Evolutionary conservation across 2,888 invertebrate genomes (phyloP), one percentile per base, ranked within the genome.

Genomic region (Clitarchus hookeri): DNA sequence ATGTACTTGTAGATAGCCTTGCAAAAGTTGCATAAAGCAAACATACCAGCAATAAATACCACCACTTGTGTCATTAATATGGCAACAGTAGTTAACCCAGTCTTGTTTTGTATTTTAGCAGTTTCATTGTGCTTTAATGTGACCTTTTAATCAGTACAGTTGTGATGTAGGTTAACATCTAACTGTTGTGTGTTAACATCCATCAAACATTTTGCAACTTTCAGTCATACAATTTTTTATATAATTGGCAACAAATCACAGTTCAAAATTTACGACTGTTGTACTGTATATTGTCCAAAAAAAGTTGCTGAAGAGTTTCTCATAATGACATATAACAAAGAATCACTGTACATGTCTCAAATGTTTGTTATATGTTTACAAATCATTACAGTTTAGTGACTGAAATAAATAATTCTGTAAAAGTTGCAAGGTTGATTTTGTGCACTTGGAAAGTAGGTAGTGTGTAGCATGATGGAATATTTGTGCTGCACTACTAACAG

Each of bases 81-180:
- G n/a, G 16, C 23, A 16, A 23, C 19, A 65, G 65, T 65, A n/a
- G n/a, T 65, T 65, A 65, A 65, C 65, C 16, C 23, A 65, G 65
- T 65, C 16, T 65, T 65, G 65, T 16, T 65, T 65, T 19, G 65
- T 23, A 65, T 8, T 8, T 11, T 65, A 65, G 65, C n/a, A 16
- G 16, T 65, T 65, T 48, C n/a, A 12, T n/a, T 65, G 6, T 8
- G 65, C 65, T 65, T 65, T 65, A 16, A 65, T 65, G 65, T 65
- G 65, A 65, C n/a, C n/a, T 65, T 48, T 11, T 48, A 48, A 48
- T 48, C 65, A 65, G 65, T 53, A 19, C 53, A 53, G 12, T 53
- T 53, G 53, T 65, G 65, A 65, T 9, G 65, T 65, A 65, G 65
- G 65, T 65, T 65, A 65, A 65, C 65, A 65, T 65, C 65, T 65